Conservation (phyloP, 2,797 vertebrate genomes). For the Hybognathus amarus region DNA sequence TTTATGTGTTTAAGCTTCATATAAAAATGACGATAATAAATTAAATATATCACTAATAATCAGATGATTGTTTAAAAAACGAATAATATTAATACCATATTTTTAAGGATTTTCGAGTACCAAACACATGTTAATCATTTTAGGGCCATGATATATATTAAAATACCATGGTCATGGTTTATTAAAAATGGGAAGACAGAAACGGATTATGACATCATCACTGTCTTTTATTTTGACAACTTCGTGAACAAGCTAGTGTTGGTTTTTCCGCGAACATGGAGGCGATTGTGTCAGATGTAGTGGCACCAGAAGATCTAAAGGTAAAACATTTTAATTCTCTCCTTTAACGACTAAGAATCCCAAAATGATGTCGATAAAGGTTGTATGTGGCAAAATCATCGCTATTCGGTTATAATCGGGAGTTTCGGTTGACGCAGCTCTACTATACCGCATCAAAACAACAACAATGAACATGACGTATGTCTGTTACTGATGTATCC, state of each 20-base stretch:
- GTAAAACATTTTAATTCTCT: constrained; percentile 28
- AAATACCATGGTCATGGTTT: not conserved
- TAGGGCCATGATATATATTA: not conserved
- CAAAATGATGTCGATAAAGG: too few species aligned
- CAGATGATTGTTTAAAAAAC: not conserved
- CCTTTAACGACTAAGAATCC: not conserved
- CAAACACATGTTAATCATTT: not conserved
- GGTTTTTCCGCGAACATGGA: constrained; percentile 59
- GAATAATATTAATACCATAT: not conserved
- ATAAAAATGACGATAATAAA: not conserved
- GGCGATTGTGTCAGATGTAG: constrained; percentile 56
- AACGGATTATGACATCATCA: not conserved
- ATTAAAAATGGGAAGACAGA: not conserved
- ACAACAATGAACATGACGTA: not conserved
- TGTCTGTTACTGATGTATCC: not conserved
- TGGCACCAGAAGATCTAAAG: constrained; percentile 63
- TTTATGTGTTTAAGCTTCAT: not conserved
- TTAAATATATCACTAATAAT: not conserved
- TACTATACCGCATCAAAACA: not conserved
- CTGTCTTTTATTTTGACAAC: constrained; percentile 29
- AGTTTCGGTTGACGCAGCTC: not conserved
- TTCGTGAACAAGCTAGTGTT: not conserved
- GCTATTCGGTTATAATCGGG: not conserved
- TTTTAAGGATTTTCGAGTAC: not conserved
- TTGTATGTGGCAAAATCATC: not conserved